Evolutionary conservation across 2,797 vertebrate species (phyloP).

Genomic region (Alca torda): DNA sequence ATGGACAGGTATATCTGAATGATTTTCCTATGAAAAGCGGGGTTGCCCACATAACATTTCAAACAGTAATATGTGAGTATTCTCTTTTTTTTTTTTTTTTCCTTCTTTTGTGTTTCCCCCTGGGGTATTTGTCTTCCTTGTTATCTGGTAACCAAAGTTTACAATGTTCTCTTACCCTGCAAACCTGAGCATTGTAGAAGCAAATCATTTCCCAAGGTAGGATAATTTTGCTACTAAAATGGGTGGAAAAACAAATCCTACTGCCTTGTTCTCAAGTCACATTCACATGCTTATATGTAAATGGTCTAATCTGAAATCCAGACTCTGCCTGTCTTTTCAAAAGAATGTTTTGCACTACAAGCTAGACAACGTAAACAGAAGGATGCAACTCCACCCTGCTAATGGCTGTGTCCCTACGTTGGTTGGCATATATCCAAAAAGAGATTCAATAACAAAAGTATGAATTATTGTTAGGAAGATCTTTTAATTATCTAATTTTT

Average conservation of each 20-base stretch:
- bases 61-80: slow-evolving; percentile 88
- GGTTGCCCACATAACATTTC: slow-evolving; percentile 87
- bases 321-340: not conserved
- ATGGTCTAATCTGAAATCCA: not conserved
- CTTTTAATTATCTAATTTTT: not conserved
- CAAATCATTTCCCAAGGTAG: not conserved
- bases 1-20: slow-evolving; percentile 88
- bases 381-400: slow-evolving; percentile 67
- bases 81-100: not conserved
- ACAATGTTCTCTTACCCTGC: not conserved
- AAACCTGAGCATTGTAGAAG: not conserved
- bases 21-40: slow-evolving; percentile 88
- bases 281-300: not conserved
- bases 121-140: not conserved
- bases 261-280: not conserved
- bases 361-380: slow-evolving; percentile 39
- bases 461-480: slow-evolving; percentile 3
- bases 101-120: too few relatives aligned
- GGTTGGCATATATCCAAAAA: slow-evolving; percentile 5
- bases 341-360: slow-evolving; percentile 17
- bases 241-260: not conserved
- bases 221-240: not conserved
- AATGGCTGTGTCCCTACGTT: slow-evolving; percentile 6
- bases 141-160: not conserved
- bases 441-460: slow-evolving; percentile 9